phyloP scores from a whole-genome alignment of 2,888 invertebrate genomes.

The Aelia acuminata region DNA sequence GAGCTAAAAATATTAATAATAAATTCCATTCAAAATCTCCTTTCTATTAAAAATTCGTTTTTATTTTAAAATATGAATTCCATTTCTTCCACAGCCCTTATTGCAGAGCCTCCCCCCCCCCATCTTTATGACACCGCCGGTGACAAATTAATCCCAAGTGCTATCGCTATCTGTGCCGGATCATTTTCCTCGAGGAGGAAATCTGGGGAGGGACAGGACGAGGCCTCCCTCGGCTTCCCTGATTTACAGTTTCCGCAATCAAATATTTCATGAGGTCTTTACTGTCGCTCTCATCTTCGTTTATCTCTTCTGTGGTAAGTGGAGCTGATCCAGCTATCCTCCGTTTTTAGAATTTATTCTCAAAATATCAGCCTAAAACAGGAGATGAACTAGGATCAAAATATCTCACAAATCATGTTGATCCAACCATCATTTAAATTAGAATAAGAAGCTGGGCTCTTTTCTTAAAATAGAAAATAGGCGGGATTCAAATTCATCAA shows the following conservation, averaged over 20 bases:
- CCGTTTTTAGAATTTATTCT: background rate
- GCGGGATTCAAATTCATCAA: too few species aligned
- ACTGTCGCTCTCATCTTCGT: background rate
- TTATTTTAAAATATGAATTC: background rate
- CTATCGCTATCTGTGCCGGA: conserved; percentile 36
- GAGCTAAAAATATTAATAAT: background rate
- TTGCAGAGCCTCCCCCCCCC: background rate
- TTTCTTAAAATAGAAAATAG: too few species aligned
- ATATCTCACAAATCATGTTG: too few species aligned
- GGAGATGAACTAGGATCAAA: too few species aligned
- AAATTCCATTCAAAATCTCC: background rate
- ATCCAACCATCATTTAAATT: too few species aligned
- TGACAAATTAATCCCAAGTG: conserved; percentile 40
- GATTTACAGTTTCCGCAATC: conserved; percentile 44
- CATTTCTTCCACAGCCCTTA: background rate
- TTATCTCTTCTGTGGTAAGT: background rate
- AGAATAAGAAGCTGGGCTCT: too few species aligned
- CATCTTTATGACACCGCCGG: background rate
- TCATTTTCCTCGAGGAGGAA: background rate
- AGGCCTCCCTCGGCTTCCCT: background rate
- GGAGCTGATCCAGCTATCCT: background rate
- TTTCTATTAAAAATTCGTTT: background rate
- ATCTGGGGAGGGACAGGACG: conserved; percentile 14
- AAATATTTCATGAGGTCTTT: conserved; percentile 46
- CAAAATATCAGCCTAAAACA: background rate